Base-by-base conservation (phyloP, 37 sponge, comb jelly and placozoan genomes). In the Aplysina aerophoba region DNA sequence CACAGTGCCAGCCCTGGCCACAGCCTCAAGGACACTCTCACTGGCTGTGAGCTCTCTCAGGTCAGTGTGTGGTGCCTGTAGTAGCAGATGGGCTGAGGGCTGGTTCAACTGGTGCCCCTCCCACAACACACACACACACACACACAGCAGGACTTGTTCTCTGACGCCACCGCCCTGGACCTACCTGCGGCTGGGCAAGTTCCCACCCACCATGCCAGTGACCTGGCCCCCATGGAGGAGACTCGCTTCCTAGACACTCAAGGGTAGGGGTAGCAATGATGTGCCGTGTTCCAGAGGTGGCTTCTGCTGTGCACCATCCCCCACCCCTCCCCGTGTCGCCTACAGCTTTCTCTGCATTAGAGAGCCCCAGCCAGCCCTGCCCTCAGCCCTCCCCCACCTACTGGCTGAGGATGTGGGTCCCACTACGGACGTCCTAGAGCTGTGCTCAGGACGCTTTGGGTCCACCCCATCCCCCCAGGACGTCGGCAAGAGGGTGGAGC, bases 221-320 rank as follows among this genome's bases (percentile, higher is more conserved):
- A 24, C 21, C 20, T 19, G 22, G 22, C 25, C 24, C 15, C 79
- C 2, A 89, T 88, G 41, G 91, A 88, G 34, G 89, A 88, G 72
- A 88, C 94, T 55, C 94, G 88, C 81, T 86, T 90, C 62, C 80
- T 94, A 55, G 94, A 94, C 75, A 82, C 86, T 11, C 68, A 94
- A 19, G 94, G 94, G 94, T 94, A 56, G 55, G 86, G 24, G 25
- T 36, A 21, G 50, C 25, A 15, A 5, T 19, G 14, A 8, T 0
- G 53, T 79, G 54, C 5, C 11, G 28, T 24, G 16, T 68, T 2
- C n/a, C 38, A 13, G 22, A 35, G n/a, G n/a, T 15, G 15, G 25
- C 21, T 15, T 58, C 19, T 58, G 60, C 19, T 16, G 16, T 16
- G 16, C n/a, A n/a, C n/a, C n/a, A n/a, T n/a, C n/a, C n/a, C n/a